These are phyloP conservation scores for Drosophila mimetica DNA, from an alignment of 2,888 invertebrate species.

Conservation along the genomic window DNA sequence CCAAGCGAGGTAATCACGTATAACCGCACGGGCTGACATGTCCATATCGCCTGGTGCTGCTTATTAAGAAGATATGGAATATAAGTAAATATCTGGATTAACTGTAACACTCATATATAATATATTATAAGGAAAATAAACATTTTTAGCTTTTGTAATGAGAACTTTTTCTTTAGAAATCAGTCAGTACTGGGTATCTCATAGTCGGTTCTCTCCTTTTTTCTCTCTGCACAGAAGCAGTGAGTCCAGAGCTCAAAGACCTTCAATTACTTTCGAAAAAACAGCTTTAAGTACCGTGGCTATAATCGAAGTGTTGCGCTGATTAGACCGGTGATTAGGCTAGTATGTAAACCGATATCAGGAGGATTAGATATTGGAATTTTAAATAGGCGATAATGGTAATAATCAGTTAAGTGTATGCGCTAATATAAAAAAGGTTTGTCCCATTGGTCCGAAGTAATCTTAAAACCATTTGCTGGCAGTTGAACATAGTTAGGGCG, in stretches of 20 bases:
- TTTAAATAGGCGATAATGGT: constrained; percentile 18
- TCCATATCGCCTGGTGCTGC: not conserved
- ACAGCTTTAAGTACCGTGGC: constrained; percentile 5
- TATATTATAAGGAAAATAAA: no score
- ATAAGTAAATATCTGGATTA: not conserved
- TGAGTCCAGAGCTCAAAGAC: constrained; percentile 4
- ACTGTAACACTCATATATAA: no score
- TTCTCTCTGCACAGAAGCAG: not conserved
- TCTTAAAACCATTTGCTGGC: not conserved
- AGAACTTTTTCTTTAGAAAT: no score
- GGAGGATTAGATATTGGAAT: constrained; percentile 33
- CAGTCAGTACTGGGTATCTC: not conserved
- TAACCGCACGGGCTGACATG: no score
- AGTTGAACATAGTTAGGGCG: not conserved
- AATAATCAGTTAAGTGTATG: constrained; percentile 8
- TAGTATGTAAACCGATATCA: constrained; percentile 2
- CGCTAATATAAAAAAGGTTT: not conserved
- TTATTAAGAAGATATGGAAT: not conserved
- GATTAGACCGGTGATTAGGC: constrained; percentile 22
- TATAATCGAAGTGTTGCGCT: constrained; percentile 11
- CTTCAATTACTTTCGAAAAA: constrained; percentile 2
- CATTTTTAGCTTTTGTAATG: not conserved
- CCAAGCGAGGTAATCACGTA: not conserved
- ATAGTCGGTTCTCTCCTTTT: not conserved
- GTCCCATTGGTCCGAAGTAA: not conserved